Evolutionary conservation across 2,113 vertebrate species (phyloP), one percentile per base, ranked within the genome.

Genomic region (Heloderma charlesbogerti): DNA sequence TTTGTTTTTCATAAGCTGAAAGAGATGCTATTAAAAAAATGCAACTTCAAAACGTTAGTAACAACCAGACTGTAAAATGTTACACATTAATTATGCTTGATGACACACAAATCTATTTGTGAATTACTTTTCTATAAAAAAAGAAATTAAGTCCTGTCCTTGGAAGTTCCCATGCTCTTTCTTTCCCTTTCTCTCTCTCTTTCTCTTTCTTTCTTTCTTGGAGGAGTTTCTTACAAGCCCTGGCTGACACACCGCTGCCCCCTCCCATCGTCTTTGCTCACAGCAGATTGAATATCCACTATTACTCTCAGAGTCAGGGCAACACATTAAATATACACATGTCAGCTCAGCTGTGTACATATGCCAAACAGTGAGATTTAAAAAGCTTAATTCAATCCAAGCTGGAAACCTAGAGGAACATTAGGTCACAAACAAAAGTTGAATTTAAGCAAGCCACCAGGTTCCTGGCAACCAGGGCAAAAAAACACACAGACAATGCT

Each of bases 261-360:
- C 90, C 93, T 91, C n/a, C 71, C 86, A 94, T 93, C 89, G 87
- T 92, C 91, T 93, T 90, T 92, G 91, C 94, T 95, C 90, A 94
- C 95, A 92, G 92, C 92, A 95, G 95, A 94, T 93, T 94, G 92
- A 95, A 78, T 94, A 94, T 72, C 48, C 77, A 27, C 75, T 3
- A 18, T 86, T 71, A 48, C 75, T 72, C 54, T 63, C 18, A 27
- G 31, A 72, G 74, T 67, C 75, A 86, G 93, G 89, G 92, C 93
- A 92, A 93, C 29, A 91, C 92, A 94, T 94, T 95, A 92, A 95
- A 94, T 94, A 93, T 91, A 88, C 91, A 91, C 88, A 95, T 96
- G 95, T 95, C 94, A 90, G 92, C 92, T 95, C 93, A 94, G 79
- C 0, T 93, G 92, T 78, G 93, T 95, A 91, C 93, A 92, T 85